phyloP scores from a whole-genome alignment of 2,113 vertebrate species.

The Eonycteris spelaea region DNA sequence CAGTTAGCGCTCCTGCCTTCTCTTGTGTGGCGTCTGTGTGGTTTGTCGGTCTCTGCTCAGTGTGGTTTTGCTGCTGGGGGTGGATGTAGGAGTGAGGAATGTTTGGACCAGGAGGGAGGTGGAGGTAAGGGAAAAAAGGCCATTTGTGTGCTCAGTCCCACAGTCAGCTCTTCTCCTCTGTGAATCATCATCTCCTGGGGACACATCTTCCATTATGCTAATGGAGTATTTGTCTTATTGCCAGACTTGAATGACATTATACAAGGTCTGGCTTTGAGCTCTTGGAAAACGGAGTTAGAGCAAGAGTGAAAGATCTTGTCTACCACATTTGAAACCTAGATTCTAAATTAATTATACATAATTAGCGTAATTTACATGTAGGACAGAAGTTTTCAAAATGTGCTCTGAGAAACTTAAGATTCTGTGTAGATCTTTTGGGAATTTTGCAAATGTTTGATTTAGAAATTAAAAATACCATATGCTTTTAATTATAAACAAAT shows the following conservation, averaged over 20 bases:
- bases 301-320: slow-evolving; percentile 24
- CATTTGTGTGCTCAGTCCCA: background rate
- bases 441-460: slow-evolving; percentile 25
- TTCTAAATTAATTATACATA: slow-evolving; percentile 47
- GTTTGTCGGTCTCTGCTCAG: background rate
- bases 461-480: slow-evolving; percentile 6
- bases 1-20: background rate
- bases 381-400: slow-evolving; percentile 6
- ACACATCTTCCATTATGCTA: background rate
- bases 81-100: background rate
- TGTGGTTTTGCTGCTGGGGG: background rate
- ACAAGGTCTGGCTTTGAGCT: slow-evolving; percentile 19
- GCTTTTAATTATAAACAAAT: slow-evolving; percentile 25
- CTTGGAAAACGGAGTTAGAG: background rate
- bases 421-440: background rate
- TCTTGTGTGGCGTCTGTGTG: background rate
- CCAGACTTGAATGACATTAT: background rate
- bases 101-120: background rate
- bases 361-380: slow-evolving; percentile 8
- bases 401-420: slow-evolving; percentile 15
- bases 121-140: background rate
- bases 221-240: slow-evolving; percentile 34
- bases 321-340: slow-evolving; percentile 27
- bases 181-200: background rate
- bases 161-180: background rate